A percentile compares a stretch with the other conserved stretches of the same genome.
Evolutionary conservation across 1,140 invertebrate species (phyloP).

Genomic region (Drosophila ficusphila): DNA sequence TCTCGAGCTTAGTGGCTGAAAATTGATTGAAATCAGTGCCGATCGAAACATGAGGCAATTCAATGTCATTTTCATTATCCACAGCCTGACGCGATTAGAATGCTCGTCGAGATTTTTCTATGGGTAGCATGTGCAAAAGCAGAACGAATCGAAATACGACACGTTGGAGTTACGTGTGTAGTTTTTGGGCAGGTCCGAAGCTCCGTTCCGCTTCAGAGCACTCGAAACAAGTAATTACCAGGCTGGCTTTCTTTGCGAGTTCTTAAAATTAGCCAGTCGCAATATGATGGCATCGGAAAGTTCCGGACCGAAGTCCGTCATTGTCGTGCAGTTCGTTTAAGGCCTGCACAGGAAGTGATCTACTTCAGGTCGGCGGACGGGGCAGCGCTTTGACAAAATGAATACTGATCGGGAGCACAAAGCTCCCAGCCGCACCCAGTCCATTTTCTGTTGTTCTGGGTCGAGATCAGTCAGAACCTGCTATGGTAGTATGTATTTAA

Average conservation of each 20-base stretch:
- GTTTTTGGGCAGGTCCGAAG: neutral
- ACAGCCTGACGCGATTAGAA: slow-evolving; percentile 7
- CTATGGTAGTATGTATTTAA: neutral
- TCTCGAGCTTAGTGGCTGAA: slow-evolving; percentile 3
- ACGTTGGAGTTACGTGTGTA: neutral
- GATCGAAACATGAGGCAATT: slow-evolving; percentile 5
- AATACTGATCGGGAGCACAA: slow-evolving; percentile 11
- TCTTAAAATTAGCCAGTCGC: neutral
- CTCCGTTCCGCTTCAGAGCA: neutral
- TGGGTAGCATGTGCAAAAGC: neutral
- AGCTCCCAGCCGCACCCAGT: slow-evolving; percentile 45
- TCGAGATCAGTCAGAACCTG: neutral
- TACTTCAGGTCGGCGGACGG: neutral
- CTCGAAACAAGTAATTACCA: neutral
- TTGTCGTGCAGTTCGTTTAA: neutral
- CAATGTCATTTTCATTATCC: slow-evolving; percentile 22
- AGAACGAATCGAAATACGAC: neutral
- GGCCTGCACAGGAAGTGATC: neutral
- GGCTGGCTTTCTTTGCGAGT: neutral
- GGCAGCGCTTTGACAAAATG: neutral
- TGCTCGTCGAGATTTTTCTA: neutral
- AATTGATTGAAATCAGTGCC: slow-evolving; percentile 18
- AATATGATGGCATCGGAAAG: neutral
- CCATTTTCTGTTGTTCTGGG: slow-evolving; percentile 34
- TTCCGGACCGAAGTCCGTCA: neutral